Evolutionary conservation across 2,113 vertebrate genomes (phyloP).

Genomic region (Lophius piscatorius): DNA sequence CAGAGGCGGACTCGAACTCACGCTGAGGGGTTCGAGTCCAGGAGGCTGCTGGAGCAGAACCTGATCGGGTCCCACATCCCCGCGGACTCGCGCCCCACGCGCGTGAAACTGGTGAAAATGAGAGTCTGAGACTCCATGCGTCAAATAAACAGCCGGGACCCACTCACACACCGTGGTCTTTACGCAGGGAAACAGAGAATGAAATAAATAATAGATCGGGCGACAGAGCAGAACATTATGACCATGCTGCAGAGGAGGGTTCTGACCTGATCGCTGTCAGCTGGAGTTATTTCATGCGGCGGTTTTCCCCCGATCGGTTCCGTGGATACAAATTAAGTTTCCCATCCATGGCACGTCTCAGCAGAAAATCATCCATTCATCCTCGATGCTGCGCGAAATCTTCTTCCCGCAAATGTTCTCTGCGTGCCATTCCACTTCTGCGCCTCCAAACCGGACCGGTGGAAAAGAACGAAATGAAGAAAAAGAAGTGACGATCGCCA

Average conservation of each 20-base stretch:
- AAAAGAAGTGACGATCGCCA: conserved; percentile 25
- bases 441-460: conserved; percentile 48
- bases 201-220: not conserved
- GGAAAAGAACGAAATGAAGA: conserved; percentile 27
- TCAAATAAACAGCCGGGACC: conserved; percentile 7
- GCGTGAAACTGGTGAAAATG: not conserved
- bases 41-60: conserved; percentile 10
- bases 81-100: not conserved
- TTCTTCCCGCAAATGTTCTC: conserved; percentile 73
- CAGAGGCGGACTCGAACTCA: conserved; percentile 15
- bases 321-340: conserved; percentile 83
- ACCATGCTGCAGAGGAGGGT: conserved; percentile 22
- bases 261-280: conserved; percentile 83
- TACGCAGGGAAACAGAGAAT: conserved; percentile 1
- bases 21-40: conserved; percentile 20
- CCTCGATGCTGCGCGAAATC: conserved; percentile 61
- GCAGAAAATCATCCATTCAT: conserved; percentile 76
- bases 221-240: conserved; percentile 16
- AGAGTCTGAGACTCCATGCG: not conserved
- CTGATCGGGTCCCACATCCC: conserved; percentile 40
- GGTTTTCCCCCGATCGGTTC: conserved; percentile 79
- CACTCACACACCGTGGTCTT: not conserved
- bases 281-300: conserved; percentile 80
- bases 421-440: conserved; percentile 66
- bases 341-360: conserved; percentile 83